phyloP scores from a whole-genome alignment of 2,113 vertebrate species.

The Protobothrops flavoviridis region DNA sequence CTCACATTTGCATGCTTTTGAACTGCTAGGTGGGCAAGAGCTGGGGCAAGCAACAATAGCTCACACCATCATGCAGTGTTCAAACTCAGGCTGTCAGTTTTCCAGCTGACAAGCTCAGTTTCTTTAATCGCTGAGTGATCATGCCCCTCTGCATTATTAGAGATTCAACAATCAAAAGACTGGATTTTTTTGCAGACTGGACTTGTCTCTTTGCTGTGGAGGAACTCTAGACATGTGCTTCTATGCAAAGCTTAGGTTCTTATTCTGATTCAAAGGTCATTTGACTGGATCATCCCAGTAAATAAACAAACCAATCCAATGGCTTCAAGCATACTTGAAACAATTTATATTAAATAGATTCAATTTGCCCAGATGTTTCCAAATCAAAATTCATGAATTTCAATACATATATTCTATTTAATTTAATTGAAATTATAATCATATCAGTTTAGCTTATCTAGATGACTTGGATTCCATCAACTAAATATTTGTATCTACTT shows the following conservation, averaged over 20 bases:
- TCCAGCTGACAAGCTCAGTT: no score
- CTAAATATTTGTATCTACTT: not conserved
- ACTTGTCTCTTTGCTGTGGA: not conserved
- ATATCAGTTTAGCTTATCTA: not conserved
- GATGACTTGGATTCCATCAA: not conserved
- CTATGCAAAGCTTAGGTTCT: not conserved
- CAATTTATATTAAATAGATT: not conserved
- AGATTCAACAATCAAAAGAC: not conserved
- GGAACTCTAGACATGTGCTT: not conserved
- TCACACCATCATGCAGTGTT: no score
- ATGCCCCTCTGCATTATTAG: not conserved
- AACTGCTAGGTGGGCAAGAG: no score
- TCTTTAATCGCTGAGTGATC: no score
- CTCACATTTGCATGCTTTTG: no score
- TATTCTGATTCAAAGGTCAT: not conserved
- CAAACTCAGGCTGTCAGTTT: no score
- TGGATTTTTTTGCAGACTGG: not conserved
- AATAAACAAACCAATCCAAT: not conserved
- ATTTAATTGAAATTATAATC: not conserved
- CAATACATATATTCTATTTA: not conserved
- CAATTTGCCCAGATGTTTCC: not conserved
- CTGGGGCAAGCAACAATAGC: no score
- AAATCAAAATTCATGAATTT: no score
- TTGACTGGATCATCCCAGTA: not conserved
- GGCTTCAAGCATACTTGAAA: not conserved